Conservation (phyloP, 2,113 vertebrate species). For the Cyphomyrus plagiostoma region DNA sequence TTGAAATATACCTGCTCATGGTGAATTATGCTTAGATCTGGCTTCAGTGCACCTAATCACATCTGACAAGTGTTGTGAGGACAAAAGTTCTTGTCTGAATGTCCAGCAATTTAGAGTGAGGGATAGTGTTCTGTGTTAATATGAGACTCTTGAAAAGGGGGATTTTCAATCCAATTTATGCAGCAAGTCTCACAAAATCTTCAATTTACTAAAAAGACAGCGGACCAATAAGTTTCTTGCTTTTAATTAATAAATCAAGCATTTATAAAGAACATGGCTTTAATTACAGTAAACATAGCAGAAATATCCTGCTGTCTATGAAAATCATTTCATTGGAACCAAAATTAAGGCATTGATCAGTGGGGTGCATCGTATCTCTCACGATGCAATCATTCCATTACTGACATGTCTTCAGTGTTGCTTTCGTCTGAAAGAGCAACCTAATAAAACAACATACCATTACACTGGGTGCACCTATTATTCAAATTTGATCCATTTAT, state of each 20-base stretch:
- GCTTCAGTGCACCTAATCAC: not conserved
- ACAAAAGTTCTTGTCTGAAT: not conserved
- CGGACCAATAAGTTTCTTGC: not conserved
- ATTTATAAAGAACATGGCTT: slow-evolving; percentile 13
- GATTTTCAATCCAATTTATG: not conserved
- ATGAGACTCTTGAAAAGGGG: not conserved
- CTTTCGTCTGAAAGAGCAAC: slow-evolving; percentile 85
- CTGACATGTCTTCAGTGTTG: slow-evolving; percentile 61
- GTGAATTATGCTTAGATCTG: not conserved
- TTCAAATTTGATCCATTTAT: not conserved
- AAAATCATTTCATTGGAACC: slow-evolving; percentile 36
- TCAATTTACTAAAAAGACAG: not conserved
- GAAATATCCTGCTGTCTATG: slow-evolving; percentile 37
- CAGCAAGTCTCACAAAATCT: not conserved
- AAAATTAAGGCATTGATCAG: slow-evolving; percentile 53
- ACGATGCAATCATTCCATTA: slow-evolving; percentile 17
- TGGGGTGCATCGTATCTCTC: slow-evolving; percentile 24
- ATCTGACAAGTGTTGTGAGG: not conserved
- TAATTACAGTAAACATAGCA: slow-evolving; percentile 34
- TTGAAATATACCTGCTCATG: not conserved
- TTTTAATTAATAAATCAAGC: not conserved
- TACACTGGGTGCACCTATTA: not conserved
- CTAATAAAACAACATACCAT: slow-evolving; percentile 53
- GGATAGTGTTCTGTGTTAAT: not conserved
- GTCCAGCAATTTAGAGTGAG: not conserved